Evolutionary conservation across 2,113 vertebrate species (phyloP).

Genomic region (Muntiacus reevesi): DNA sequence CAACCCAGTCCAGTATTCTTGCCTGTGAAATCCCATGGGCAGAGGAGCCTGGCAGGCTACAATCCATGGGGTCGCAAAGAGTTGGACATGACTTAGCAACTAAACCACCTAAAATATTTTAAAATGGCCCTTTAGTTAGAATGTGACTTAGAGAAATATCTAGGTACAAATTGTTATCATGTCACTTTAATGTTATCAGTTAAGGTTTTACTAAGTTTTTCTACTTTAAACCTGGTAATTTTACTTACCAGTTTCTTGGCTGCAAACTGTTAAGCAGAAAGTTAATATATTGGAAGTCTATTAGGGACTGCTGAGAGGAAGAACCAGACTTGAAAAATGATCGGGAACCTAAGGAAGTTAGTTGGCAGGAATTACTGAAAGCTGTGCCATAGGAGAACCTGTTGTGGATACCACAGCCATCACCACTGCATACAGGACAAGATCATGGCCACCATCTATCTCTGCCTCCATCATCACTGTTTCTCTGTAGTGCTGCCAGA

Average conservation of each 20-base stretch:
- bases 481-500: not conserved
- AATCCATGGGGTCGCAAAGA: too few relatives aligned
- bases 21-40: too few relatives aligned
- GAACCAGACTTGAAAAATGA: not conserved
- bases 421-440: fast-evolving
- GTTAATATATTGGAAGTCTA: not conserved
- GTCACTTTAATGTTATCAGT: not conserved
- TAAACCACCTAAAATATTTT: not conserved
- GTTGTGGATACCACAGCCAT: too few relatives aligned
- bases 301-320: not conserved
- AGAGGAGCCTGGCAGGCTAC: too few relatives aligned
- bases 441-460: fast-evolving
- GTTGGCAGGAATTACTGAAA: not conserved
- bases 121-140: not conserved
- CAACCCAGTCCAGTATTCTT: too few relatives aligned
- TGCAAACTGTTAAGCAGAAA: not conserved
- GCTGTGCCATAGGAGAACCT: fast-evolving
- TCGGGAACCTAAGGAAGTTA: not conserved
- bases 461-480: not conserved
- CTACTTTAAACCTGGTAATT: not conserved
- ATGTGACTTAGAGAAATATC: not conserved
- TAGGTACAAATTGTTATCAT: not conserved
- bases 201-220: not conserved
- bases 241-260: not conserved
- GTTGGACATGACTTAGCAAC: too few relatives aligned